A percentile compares a stretch with the other conserved stretches of the same genome.
phyloP scores from a whole-genome alignment of 2,797 vertebrate genomes.

The Glyptemys insculpta region DNA sequence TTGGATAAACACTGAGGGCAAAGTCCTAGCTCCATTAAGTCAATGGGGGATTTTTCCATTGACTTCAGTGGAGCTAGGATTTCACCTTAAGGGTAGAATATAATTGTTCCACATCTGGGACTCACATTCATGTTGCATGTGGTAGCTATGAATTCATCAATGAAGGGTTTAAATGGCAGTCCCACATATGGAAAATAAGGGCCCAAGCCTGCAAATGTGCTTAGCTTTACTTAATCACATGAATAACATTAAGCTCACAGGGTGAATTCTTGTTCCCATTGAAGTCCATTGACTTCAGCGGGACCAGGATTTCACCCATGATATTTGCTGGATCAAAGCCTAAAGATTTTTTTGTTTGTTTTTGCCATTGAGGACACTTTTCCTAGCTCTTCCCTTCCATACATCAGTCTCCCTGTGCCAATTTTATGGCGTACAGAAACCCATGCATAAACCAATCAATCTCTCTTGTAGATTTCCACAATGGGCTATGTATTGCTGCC shows the following conservation, averaged over 20 bases:
- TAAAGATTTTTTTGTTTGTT: background rate
- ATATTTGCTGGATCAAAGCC: background rate
- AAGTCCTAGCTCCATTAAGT: background rate
- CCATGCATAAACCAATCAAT: background rate
- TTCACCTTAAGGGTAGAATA: background rate
- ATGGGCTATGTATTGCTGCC: background rate
- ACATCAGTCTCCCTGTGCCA: background rate
- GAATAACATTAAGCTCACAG: background rate
- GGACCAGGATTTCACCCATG: background rate
- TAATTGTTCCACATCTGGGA: background rate
- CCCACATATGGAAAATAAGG: background rate
- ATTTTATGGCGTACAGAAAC: background rate
- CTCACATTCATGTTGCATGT: background rate
- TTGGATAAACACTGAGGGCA: accelerated
- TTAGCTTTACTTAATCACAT: background rate
- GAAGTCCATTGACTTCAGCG: background rate
- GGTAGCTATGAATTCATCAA: background rate
- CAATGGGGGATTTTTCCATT: background rate
- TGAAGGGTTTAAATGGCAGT: background rate
- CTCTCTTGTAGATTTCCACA: background rate
- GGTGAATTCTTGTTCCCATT: background rate
- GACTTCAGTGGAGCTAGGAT: background rate
- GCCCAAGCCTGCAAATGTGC: background rate
- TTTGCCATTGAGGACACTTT: background rate
- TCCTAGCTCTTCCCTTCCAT: background rate